Evolutionary conservation across 53 echinoderm and acorn worm genomes (phyloP).

Genomic region (Arbacia lixula): DNA sequence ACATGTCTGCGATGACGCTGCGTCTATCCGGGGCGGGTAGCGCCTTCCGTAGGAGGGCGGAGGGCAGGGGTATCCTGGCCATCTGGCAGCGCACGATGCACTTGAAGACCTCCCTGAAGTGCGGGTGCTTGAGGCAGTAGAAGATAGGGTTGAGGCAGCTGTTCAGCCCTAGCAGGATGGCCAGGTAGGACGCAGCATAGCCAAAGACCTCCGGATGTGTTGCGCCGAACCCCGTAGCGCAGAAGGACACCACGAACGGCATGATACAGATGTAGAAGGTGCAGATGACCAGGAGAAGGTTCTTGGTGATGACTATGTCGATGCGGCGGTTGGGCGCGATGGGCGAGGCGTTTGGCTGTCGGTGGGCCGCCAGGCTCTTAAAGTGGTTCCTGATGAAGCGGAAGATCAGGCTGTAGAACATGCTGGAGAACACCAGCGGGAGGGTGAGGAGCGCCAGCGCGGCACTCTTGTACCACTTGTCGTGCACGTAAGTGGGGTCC

Average conservation of each 20-base stretch:
- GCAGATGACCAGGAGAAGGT: slow-evolving; percentile 38
- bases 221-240: slow-evolving; percentile 2
- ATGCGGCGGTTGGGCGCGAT: slow-evolving; percentile 9
- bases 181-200: slow-evolving; percentile 41
- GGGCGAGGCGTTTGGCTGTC: slow-evolving; percentile 1
- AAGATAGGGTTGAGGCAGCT: slow-evolving; percentile 53
- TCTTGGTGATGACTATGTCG: slow-evolving; percentile 54
- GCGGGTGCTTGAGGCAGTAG: slow-evolving; percentile 45
- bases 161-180: slow-evolving; percentile 29
- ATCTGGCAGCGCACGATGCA: slow-evolving; percentile 16
- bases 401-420: slow-evolving; percentile 25
- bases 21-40: slow-evolving; percentile 16
- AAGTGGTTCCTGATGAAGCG: slow-evolving; percentile 14
- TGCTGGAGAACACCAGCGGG: slow-evolving; percentile 12
- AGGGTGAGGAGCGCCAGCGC: slow-evolving; percentile 23
- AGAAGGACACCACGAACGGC: slow-evolving; percentile 47
- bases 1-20: slow-evolving; percentile 12
- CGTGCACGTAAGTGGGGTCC: slow-evolving; percentile 33
- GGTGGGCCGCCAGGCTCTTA: slow-evolving; percentile 25
- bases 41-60: background rate
- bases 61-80: slow-evolving; percentile 28
- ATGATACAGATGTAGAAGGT: slow-evolving; percentile 43
- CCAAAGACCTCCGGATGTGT: slow-evolving; percentile 6
- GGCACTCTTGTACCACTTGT: slow-evolving; percentile 9
- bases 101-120: slow-evolving; percentile 49